Evolutionary conservation across 2,797 vertebrate genomes (phyloP), one percentile per base, ranked within the genome.

Genomic region (Orestias chungarensis): DNA sequence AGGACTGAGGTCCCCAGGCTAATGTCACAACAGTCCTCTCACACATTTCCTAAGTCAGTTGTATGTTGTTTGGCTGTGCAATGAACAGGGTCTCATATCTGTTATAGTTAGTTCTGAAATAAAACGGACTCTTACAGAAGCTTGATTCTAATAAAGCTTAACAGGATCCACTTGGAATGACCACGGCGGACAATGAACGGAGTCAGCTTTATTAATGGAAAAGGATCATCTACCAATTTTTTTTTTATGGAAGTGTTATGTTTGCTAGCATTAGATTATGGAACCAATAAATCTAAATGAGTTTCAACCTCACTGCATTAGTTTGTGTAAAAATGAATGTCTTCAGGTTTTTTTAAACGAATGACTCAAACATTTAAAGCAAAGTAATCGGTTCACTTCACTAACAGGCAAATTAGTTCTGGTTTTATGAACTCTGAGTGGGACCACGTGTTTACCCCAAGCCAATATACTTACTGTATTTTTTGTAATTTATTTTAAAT

Each of bases 21-120:
- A 85, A 85, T 92, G 91, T 92, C 92, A 91, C 89, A 87, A 86
- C 85, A 88, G 87, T 90, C 88, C 80, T 85, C 82, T 90, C 78
- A 75, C 83, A 88, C 88, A 83, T 87, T 86, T 89, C 79, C 82
- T 88, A 86, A 86, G 78, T 88, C 87, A 77, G 79, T 82, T 80
- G 79, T 82, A 73, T 69, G 81, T 73, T 78, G 78, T 69, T 79
- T 62, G 33, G 69, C 83, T 77, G 57, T 66, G 76, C 80, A 79
- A 78, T 74, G 75, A 87, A 62, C 71, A 71, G 78, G 71, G 80
- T 84, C 86, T 2, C 57, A 70, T 17, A 86, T 83, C 80, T 46
- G 61, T 75, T 73, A 64, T 29, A 84, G 88, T 91, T 87, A 81
- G 71, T 83, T 67, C 75, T 8, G 23, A 68, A 73, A 78, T 80